Base-by-base conservation (phyloP, 2,888 invertebrate species). In the Leucania comma region DNA sequence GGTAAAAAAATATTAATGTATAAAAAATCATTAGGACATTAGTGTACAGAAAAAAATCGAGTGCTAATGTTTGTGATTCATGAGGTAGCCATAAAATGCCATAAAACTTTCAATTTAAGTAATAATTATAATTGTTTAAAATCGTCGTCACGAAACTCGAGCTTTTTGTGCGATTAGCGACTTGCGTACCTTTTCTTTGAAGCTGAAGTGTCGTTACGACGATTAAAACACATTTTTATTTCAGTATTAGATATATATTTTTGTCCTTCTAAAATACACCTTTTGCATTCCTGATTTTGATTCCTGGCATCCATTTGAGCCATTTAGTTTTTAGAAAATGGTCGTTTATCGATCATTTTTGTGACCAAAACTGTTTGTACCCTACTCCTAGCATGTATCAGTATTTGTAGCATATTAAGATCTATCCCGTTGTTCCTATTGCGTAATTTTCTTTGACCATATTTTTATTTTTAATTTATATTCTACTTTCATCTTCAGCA, bases 61-160 rank as follows among this genome's bases (percentile, higher is more conserved):
- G 93, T 93, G 93, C 93, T 93, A 92, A 93, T 88, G 88, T 89
- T 91, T 93, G 93, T 94, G 94, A 94, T 94, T 93, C 94, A 93
- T 93, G 95, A 94, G 95, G 95, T 95, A 95, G 95, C 95, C 95
- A 96, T 95, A 93, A 88, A 92, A 95, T 95, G 95, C 95, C 95
- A 95, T 96, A 95, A 90, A 88, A 80, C 83, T 81, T 78, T 89
- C 84, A 86, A n/a, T 86, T 77, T 87, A 87, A 86, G 87, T 88
- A 81, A 83, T 86, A 78, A 78, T 78, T 73, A 82, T 86, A 86
- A 84, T 72, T 70, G 72, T 78, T 79, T 22, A 29, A 50, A 78
- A 60, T 77, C 35, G 38, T 75, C 59, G 22, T 50, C 35, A 26
- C 24, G 22, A 80, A 17, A 59, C n/a, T 62, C 54, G 5, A 3